Conservation (phyloP, 2,797 vertebrate species). For the Aselliscus stoliczkanus region DNA sequence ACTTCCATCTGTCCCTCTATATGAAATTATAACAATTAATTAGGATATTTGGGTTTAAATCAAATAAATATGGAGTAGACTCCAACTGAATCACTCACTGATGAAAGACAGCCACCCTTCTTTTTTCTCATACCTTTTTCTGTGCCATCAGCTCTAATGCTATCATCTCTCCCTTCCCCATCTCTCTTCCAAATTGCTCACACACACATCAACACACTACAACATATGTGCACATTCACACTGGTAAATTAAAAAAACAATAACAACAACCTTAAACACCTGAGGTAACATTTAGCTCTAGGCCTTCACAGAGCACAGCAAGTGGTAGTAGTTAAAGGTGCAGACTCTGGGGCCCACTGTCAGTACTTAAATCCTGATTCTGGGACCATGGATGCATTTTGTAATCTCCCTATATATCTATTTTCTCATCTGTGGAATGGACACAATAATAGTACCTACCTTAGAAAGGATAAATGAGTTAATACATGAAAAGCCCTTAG, state of each 20-base stretch:
- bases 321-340: neutral
- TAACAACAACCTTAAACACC: neutral
- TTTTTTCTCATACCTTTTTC: neutral
- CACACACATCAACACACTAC: neutral
- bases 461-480: neutral
- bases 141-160: neutral
- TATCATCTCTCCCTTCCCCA: neutral
- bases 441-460: neutral
- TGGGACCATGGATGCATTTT: neutral
- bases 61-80: neutral
- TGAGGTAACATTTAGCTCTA: neutral
- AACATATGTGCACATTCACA: neutral
- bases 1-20: neutral
- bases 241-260: neutral
- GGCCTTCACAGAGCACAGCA: neutral
- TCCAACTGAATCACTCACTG: neutral
- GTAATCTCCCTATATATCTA: neutral
- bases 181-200: neutral
- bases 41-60: neutral
- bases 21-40: neutral
- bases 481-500: neutral
- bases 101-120: neutral
- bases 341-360: neutral
- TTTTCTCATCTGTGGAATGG: neutral
- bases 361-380: neutral